Conservation (phyloP, 1,140 invertebrate genomes). For the Megalopta genalis region DNA sequence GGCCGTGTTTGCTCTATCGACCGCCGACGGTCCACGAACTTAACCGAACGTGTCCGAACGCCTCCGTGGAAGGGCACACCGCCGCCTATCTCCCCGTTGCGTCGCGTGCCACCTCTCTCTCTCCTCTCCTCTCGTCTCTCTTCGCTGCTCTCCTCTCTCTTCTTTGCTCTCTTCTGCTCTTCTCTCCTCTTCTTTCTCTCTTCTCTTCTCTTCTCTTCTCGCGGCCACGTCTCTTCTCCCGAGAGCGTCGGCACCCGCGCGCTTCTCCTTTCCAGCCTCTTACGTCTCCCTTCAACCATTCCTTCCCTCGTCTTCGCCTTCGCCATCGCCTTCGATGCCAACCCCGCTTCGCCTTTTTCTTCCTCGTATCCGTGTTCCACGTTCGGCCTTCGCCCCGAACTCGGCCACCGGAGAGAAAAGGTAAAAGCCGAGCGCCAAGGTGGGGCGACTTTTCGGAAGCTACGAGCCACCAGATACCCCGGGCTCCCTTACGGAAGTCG, state of each 20-base stretch:
- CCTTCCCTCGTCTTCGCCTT: neutral
- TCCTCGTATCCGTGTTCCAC: neutral
- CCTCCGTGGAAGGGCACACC: conserved; percentile 55
- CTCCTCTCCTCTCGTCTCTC: neutral
- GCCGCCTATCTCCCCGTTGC: conserved; percentile 55
- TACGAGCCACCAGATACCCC: neutral
- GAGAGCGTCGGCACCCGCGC: neutral
- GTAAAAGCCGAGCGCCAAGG: neutral
- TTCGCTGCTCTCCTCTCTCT: neutral
- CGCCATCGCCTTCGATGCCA: neutral
- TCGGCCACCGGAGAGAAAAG: neutral
- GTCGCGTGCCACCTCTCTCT: conserved; percentile 48
- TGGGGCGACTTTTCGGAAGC: conserved; percentile 44
- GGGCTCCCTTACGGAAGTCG: no score
- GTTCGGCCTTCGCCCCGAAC: conserved; percentile 4
- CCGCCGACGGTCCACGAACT: conserved; percentile 77
- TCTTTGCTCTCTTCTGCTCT: neutral
- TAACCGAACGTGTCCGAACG: conserved; percentile 73
- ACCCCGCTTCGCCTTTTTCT: neutral
- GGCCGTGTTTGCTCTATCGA: conserved; percentile 81
- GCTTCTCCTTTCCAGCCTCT: neutral
- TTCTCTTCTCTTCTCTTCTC: neutral
- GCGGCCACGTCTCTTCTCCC: neutral
- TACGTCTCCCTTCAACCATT: neutral
- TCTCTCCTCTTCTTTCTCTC: neutral